A percentile compares a stretch with the other conserved stretches of the same genome.
Evolutionary conservation across 1,140 invertebrate species (phyloP).

Genomic region (Heliconius eleuchia): DNA sequence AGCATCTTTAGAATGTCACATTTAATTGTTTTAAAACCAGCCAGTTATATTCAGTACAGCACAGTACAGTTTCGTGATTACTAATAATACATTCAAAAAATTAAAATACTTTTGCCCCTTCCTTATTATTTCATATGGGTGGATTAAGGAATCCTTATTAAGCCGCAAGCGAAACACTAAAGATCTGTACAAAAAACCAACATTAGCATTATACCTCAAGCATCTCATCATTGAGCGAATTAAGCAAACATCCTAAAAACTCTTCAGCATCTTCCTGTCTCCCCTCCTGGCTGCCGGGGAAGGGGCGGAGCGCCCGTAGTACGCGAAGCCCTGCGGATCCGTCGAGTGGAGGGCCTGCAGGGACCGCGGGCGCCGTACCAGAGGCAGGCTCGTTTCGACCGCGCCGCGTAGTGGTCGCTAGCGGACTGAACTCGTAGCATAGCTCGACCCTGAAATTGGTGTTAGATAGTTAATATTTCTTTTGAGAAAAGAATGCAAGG

Average conservation of each 20-base stretch:
- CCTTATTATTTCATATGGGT: no score
- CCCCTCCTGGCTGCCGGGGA: constrained; percentile 86
- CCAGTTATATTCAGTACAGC: no score
- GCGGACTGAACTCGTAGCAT: constrained; percentile 86
- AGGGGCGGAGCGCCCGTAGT: constrained; percentile 87
- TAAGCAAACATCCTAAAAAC: constrained; percentile 94
- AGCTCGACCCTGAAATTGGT: constrained; percentile 80
- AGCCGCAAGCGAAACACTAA: no score
- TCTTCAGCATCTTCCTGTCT: constrained; percentile 97
- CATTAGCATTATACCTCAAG: constrained; percentile 84
- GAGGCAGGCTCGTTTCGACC: constrained; percentile 40
- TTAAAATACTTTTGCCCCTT: no score
- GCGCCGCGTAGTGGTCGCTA: constrained; percentile 64
- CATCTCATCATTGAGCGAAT: constrained; percentile 98
- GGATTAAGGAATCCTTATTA: no score
- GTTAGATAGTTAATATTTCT: neutral
- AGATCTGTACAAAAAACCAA: no score
- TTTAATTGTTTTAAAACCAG: no score
- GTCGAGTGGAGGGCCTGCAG: constrained; percentile 88
- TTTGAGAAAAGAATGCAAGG: no score
- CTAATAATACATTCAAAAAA: no score
- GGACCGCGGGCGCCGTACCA: constrained; percentile 46
- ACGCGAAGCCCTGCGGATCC: constrained; percentile 91
- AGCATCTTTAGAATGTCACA: no score
- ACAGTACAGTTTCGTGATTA: no score